phyloP scores from a whole-genome alignment of 2,113 vertebrate genomes.

The Chascanopsetta lugubris region DNA sequence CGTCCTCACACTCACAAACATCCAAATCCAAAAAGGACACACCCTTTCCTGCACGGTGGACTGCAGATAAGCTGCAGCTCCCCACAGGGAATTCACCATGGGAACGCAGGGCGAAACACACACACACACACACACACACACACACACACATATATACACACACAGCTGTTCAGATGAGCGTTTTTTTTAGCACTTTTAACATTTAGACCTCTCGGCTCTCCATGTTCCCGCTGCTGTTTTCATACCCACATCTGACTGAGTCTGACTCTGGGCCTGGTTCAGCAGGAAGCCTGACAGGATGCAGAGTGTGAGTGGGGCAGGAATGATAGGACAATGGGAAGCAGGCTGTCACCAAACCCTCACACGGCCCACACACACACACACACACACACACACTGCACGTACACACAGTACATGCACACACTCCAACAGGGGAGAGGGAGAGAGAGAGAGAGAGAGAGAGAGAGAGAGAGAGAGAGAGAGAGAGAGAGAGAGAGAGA shows the following conservation, averaged over 20 bases:
- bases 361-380: conserved; percentile 17
- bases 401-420: background rate
- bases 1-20: conserved; percentile 64
- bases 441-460: background rate
- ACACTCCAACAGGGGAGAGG: background rate
- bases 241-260: conserved; percentile 2
- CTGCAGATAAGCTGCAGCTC: conserved; percentile 72
- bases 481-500: too few relatives aligned
- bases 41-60: conserved; percentile 77
- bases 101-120: conserved; percentile 25
- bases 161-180: conserved; percentile 21
- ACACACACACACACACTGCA: conserved; percentile 17
- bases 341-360: conserved; percentile 72
- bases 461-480: background rate
- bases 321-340: conserved; percentile 84
- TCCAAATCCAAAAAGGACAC: conserved; percentile 64
- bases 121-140: conserved; percentile 31
- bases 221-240: conserved; percentile 11
- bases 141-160: conserved; percentile 30
- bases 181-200: conserved; percentile 28
- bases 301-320: conserved; percentile 73
- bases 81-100: conserved; percentile 51
- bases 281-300: conserved; percentile 83
- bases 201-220: conserved; percentile 28
- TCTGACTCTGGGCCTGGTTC: conserved; percentile 8